Percentiles rank a stretch among this genome's conserved stretches.
phyloP scores from a whole-genome alignment of 1,140 invertebrate genomes.

The Cotesia glomerata region DNA sequence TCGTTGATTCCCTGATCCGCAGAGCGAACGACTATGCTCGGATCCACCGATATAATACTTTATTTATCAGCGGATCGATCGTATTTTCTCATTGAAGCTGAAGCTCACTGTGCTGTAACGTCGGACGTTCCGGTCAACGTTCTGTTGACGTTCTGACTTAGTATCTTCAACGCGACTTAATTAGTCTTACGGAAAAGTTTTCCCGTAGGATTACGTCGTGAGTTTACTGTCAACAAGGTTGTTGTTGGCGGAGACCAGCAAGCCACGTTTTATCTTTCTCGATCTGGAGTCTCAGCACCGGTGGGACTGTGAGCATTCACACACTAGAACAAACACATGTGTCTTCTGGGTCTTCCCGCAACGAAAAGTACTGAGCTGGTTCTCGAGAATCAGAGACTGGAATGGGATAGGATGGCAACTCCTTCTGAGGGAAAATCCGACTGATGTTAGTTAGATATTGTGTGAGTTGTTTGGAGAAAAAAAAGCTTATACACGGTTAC shows the following conservation, averaged over 20 bases:
- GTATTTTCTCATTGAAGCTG: background rate
- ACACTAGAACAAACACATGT: background rate
- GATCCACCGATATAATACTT: too few relatives aligned
- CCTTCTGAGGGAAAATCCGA: background rate
- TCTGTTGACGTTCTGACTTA: conserved; percentile 37
- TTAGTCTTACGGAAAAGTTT: conserved; percentile 49
- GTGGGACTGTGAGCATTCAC: background rate
- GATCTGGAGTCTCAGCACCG: background rate
- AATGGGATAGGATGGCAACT: too few relatives aligned
- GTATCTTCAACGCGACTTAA: conserved; percentile 42
- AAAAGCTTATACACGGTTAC: conserved; percentile 8
- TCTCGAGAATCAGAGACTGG: too few relatives aligned
- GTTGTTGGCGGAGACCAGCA: conserved; percentile 31
- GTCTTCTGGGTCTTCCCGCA: background rate
- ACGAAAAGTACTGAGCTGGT: background rate
- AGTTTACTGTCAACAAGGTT: conserved; percentile 49
- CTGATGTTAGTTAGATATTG: background rate
- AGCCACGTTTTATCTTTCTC: conserved; percentile 25
- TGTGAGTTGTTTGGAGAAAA: background rate
- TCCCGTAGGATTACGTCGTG: conserved; percentile 12
- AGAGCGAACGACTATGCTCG: too few relatives aligned
- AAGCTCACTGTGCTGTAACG: background rate
- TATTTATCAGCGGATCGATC: conserved; percentile 10
- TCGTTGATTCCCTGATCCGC: too few relatives aligned
- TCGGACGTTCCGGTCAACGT: conserved; percentile 7